Base-by-base conservation (phyloP, 2,888 invertebrate species). In the Xestia sexstrigata region DNA sequence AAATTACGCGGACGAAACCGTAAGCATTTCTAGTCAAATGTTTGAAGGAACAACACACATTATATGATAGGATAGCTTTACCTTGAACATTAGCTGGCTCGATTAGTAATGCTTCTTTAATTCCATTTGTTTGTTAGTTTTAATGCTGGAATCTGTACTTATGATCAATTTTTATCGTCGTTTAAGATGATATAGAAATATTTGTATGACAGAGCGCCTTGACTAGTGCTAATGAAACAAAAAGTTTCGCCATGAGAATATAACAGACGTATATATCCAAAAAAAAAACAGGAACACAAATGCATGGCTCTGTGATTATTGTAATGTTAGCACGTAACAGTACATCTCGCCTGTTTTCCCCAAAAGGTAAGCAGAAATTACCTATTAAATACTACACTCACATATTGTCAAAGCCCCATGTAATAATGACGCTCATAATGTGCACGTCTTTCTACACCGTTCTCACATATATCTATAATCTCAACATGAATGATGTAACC, bases 1-100 rank as follows among this genome's bases (percentile, higher is more conserved):
- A 68, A 67, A 52, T 70, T 81, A 75, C 69, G 63, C 49, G 70
- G 76, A 58, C 20, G 70, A 70, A 67, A 52, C 67, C 81, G 80
- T 69, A 73, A 52, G 55, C 74, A 85, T 81, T 81, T 81, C 81
- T 81, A 81, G 85, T 81, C 80, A 84, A 84, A 63, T 72, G 42
- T 80, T 55, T 55, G 26, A 62, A 72, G 42, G 15, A 72, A 72
- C 26, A 39, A 39, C 80, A 70, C 69, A 55, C 23, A 68, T 30
- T 52, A 15, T 55, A 39, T n/a, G 49, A 60, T 74, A 81, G 15
- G 23, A 55, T 49, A 63, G 55, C 17, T 8, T 47, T 17, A 45
- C 42, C 45, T 65, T 84, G 26, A 47, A 67, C 55, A 23, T 26
- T 66, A 13, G 80, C 65, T 65, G 80, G 58, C 17, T 66, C 60